phyloP scores from a whole-genome alignment of 2,113 vertebrate species.

The Cinclus mexicanus region DNA sequence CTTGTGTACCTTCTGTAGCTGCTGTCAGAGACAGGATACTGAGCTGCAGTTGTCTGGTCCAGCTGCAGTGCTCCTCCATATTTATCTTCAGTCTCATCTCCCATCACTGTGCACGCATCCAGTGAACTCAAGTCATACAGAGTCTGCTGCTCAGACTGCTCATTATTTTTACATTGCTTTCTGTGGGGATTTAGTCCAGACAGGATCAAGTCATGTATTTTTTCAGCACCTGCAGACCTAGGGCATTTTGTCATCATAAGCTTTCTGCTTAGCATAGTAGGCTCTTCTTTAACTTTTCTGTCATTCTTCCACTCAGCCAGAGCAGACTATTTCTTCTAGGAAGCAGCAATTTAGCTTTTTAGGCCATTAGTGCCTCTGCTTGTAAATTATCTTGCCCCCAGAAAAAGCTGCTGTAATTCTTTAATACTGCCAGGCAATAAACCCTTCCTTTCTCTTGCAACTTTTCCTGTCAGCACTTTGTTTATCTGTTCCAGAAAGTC shows the following conservation, averaged over 20 bases:
- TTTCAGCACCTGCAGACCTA: not conserved
- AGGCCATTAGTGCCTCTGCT: not conserved
- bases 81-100: not conserved
- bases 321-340: not conserved
- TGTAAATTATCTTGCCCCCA: not conserved
- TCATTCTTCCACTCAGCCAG: not conserved
- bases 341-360: slow-evolving; percentile 7
- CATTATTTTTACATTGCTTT: not conserved
- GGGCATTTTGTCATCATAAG: not conserved
- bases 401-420: not conserved
- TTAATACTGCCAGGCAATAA: not conserved
- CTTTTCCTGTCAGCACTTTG: not conserved
- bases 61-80: not conserved
- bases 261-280: slow-evolving; percentile 2
- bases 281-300: not conserved
- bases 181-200: not conserved
- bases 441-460: not conserved
- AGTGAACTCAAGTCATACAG: not conserved
- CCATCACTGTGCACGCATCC: not conserved
- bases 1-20: not conserved
- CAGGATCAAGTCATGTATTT: not conserved
- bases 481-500: slow-evolving; percentile 2
- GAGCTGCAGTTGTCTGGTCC: not conserved
- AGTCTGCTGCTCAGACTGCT: not conserved
- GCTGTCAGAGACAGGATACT: not conserved